phyloP scores from a whole-genome alignment of 2,888 invertebrate genomes.

The Stenodera caucasica region DNA sequence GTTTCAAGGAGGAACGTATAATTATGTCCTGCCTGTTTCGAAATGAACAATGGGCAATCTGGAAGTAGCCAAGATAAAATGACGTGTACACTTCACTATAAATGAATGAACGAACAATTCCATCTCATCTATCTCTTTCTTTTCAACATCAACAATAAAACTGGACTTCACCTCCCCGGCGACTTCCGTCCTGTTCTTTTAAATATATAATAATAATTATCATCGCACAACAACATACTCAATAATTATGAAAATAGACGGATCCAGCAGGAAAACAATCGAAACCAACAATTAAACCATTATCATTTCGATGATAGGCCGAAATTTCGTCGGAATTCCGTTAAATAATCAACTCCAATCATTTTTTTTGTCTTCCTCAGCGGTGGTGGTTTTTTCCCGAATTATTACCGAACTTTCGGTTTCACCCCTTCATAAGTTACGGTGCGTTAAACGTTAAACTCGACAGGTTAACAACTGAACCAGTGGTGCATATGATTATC shows the following conservation, averaged over 20 bases:
- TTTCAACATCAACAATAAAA: conserved; percentile 43
- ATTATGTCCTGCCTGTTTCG: conserved; percentile 6
- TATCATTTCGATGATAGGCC: too few relatives aligned
- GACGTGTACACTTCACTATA: conserved; percentile 36
- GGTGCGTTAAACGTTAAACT: conserved; percentile 41
- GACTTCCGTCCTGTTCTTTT: conserved; percentile 41
- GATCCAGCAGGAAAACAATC: not conserved
- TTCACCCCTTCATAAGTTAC: conserved; percentile 39
- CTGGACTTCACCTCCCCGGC: conserved; percentile 47
- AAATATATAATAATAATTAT: conserved; percentile 2
- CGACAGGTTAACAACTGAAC: conserved; percentile 34
- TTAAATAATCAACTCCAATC: not conserved
- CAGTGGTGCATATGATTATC: conserved; percentile 42
- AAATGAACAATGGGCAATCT: conserved; percentile 36
- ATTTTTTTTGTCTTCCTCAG: not conserved
- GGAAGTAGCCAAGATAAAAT: conserved; percentile 34
- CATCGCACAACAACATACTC: too few relatives aligned
- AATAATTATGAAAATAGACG: too few relatives aligned
- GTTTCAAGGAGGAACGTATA: conserved; percentile 2
- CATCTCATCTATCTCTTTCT: conserved; percentile 25
- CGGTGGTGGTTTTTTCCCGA: too few relatives aligned
- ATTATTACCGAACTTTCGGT: conserved; percentile 31
- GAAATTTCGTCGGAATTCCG: not conserved
- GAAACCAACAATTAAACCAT: not conserved
- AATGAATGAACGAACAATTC: conserved; percentile 41